Conservation (phyloP, 2,797 vertebrate species). For the Cryptoblepharus egeriae region DNA sequence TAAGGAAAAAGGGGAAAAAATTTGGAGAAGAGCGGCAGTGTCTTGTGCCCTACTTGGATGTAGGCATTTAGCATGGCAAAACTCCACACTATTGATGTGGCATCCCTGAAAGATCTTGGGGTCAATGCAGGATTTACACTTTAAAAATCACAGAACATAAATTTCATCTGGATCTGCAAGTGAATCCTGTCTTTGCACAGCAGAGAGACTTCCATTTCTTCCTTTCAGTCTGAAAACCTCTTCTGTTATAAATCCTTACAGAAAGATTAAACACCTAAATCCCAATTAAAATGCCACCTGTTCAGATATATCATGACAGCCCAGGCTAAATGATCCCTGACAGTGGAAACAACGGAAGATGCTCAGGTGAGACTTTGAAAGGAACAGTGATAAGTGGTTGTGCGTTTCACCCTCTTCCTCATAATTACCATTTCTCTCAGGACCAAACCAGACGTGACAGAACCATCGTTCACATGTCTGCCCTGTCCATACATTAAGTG, state of each 20-base stretch:
- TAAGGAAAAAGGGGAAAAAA: too few species aligned
- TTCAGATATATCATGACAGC: background rate
- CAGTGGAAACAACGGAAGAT: background rate
- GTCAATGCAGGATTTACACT: too few species aligned
- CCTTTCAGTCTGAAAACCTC: background rate
- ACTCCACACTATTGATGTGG: too few species aligned
- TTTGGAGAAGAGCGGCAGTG: too few species aligned
- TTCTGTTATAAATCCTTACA: background rate
- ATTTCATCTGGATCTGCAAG: background rate
- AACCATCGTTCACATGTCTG: background rate
- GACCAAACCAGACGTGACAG: background rate
- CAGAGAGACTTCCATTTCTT: background rate
- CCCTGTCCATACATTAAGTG: background rate
- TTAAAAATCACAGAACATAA: too few species aligned
- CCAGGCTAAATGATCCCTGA: constrained; percentile 19
- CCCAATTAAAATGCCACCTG: constrained; percentile 34
- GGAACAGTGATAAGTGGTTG: background rate
- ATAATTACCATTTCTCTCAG: too few species aligned
- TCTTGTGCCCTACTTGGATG: too few species aligned
- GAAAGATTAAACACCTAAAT: constrained; percentile 35
- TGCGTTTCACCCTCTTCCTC: background rate
- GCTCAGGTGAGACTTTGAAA: background rate
- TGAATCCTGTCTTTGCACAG: background rate
- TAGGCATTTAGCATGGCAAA: too few species aligned
- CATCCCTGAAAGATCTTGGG: too few species aligned